A percentile compares a stretch with the other conserved stretches of the same genome.
Evolutionary conservation across 2,113 vertebrate species (phyloP).

Genomic region (Empidonax traillii): DNA sequence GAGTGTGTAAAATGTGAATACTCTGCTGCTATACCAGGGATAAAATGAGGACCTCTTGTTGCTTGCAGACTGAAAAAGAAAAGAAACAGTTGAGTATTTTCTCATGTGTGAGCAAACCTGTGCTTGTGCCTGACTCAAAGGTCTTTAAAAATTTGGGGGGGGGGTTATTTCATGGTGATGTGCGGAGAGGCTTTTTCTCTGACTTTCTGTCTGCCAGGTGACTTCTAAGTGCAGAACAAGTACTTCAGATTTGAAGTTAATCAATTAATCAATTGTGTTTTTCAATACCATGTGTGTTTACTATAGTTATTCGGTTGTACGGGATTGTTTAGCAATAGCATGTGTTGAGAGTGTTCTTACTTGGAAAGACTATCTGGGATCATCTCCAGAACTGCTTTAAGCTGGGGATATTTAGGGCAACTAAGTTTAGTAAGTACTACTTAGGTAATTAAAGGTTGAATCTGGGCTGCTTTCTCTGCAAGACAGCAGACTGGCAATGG

Average conservation of each 20-base stretch:
- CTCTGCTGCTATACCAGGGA: background rate
- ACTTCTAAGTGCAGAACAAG: background rate
- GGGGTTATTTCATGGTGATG: background rate
- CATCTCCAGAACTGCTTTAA: conserved; percentile 42
- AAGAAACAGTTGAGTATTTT: background rate
- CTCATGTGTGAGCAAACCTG: background rate
- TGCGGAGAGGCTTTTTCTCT: background rate
- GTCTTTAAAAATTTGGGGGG: background rate
- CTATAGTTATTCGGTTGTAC: background rate
- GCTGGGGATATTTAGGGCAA: conserved; percentile 46
- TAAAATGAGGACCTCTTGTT: background rate
- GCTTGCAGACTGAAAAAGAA: background rate
- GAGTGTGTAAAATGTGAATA: background rate
- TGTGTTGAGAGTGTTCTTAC: conserved; percentile 29
- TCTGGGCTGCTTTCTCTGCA: background rate
- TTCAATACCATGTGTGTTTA: background rate
- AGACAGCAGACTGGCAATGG: background rate
- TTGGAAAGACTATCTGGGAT: conserved; percentile 21
- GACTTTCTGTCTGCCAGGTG: no score
- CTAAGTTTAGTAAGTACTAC: conserved; percentile 49
- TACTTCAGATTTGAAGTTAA: background rate
- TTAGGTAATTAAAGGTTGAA: conserved; percentile 40
- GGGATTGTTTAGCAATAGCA: background rate
- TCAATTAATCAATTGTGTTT: background rate
- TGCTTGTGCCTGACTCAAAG: background rate